These are phyloP conservation scores for Drosophila miranda DNA, from an alignment of 1,140 invertebrate genomes.

Conservation along the genomic window DNA sequence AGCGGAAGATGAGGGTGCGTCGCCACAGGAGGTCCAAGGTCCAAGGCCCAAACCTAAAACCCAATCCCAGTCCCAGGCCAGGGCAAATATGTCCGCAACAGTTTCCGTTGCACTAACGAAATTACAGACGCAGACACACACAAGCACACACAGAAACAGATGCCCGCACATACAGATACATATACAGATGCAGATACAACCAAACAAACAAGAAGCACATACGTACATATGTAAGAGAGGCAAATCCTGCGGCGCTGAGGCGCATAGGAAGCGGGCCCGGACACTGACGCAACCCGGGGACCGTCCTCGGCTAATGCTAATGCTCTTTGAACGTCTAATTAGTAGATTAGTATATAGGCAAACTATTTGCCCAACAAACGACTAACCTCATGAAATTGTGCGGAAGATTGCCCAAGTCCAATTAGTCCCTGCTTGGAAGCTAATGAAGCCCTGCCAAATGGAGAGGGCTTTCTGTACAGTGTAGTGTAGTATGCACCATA, in stretches of 20 bases:
- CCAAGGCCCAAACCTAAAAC: slow-evolving; percentile 30
- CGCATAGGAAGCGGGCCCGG: slow-evolving; percentile 34
- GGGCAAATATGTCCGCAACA: slow-evolving; percentile 75
- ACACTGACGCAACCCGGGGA: slow-evolving; percentile 14
- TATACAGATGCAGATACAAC: no score
- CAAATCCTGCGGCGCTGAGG: slow-evolving; percentile 60
- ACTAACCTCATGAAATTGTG: slow-evolving; percentile 63
- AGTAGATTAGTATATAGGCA: slow-evolving; percentile 75
- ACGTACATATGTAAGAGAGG: slow-evolving; percentile 22
- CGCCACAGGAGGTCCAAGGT: slow-evolving; percentile 65
- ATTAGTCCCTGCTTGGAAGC: slow-evolving; percentile 38
- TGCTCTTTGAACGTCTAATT: slow-evolving; percentile 76
- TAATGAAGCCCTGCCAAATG: neutral
- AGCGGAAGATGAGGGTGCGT: slow-evolving; percentile 56
- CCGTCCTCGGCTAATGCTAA: slow-evolving; percentile 46
- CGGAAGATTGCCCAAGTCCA: slow-evolving; percentile 55
- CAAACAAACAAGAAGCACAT: no score
- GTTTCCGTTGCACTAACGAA: slow-evolving; percentile 79
- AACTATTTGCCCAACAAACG: slow-evolving; percentile 48
- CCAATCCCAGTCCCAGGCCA: slow-evolving; percentile 34
- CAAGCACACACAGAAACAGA: slow-evolving; percentile 39
- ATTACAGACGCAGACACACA: slow-evolving; percentile 65
- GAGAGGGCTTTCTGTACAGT: no score
- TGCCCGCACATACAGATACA: neutral
- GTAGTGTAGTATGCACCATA: no score